These are phyloP conservation scores for Loris lydekkerianus DNA, from an alignment of 2,797 vertebrate species.

Conservation along the genomic window DNA sequence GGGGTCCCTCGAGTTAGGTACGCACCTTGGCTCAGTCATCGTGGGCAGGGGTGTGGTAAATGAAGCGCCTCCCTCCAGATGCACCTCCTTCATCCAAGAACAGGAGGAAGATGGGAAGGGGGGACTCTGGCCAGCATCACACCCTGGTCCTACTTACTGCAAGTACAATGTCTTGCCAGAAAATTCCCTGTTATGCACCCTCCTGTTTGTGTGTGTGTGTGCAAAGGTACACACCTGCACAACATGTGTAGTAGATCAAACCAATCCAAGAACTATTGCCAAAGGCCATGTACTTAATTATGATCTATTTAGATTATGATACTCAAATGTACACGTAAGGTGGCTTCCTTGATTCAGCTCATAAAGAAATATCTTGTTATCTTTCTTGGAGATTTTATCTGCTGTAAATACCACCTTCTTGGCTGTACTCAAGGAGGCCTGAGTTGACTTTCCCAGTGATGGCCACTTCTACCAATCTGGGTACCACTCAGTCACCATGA, in stretches of 20 bases:
- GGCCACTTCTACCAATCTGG: not conserved
- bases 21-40: not conserved
- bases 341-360: slow-evolving; percentile 5
- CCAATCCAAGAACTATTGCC: not conserved
- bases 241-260: not conserved
- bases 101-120: not conserved
- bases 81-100: not conserved
- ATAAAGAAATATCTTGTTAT: not conserved
- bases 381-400: slow-evolving; percentile 2
- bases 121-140: not conserved
- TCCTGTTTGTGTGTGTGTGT: not conserved
- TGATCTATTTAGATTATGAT: not conserved
- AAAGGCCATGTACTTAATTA: not conserved
- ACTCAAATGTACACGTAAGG: not conserved
- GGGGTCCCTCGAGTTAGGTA: not conserved
- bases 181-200: not conserved
- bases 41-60: too few species aligned
- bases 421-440: not conserved
- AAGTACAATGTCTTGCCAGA: not conserved
- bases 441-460: not conserved
- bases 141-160: not conserved
- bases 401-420: not conserved
- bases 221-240: not conserved
- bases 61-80: not conserved
- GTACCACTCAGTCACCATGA: not conserved